These are phyloP conservation scores for Ericerus pela DNA, from an alignment of 1,140 invertebrate genomes.

Conservation along the genomic window DNA sequence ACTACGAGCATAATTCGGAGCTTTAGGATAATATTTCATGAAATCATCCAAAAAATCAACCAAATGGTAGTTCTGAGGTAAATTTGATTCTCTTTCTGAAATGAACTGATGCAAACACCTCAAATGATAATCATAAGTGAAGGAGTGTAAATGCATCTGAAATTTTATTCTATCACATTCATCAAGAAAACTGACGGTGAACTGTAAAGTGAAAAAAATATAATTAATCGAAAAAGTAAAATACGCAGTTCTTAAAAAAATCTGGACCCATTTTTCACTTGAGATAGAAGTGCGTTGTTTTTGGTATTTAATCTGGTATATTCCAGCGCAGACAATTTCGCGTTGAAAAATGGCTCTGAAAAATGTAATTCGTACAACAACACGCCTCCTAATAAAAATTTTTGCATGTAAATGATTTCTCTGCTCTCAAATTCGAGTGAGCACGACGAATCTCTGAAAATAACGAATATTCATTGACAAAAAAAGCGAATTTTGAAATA, in stretches of 20 bases:
- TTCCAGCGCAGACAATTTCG: conserved; percentile 54
- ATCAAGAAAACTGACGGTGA: conserved; percentile 54
- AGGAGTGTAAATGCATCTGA: conserved; percentile 68
- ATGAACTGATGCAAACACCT: conserved; percentile 57
- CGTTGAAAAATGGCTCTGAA: conserved; percentile 57
- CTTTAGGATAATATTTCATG: conserved; percentile 66
- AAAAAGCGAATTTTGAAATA: conserved; percentile 9
- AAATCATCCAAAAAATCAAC: conserved; percentile 69
- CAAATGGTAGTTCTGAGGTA: conserved; percentile 56
- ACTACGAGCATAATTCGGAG: conserved; percentile 68
- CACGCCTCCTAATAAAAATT: conserved; percentile 50
- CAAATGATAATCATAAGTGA: conserved; percentile 76
- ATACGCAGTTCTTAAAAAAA: too few relatives aligned
- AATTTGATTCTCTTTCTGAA: conserved; percentile 36
- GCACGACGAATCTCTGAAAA: too few relatives aligned
- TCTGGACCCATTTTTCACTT: background rate
- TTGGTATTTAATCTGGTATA: conserved; percentile 33
- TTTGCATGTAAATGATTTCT: conserved; percentile 45
- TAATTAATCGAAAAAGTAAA: conserved; percentile 4
- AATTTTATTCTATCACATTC: conserved; percentile 61
- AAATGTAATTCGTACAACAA: conserved; percentile 53
- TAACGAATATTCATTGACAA: background rate
- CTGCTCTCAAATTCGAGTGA: too few relatives aligned
- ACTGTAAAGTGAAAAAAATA: conserved; percentile 34
- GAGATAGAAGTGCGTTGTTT: background rate